These are phyloP conservation scores for Matsumyia berberina DNA, from an alignment of 2,888 invertebrate species.

Conservation along the genomic window DNA sequence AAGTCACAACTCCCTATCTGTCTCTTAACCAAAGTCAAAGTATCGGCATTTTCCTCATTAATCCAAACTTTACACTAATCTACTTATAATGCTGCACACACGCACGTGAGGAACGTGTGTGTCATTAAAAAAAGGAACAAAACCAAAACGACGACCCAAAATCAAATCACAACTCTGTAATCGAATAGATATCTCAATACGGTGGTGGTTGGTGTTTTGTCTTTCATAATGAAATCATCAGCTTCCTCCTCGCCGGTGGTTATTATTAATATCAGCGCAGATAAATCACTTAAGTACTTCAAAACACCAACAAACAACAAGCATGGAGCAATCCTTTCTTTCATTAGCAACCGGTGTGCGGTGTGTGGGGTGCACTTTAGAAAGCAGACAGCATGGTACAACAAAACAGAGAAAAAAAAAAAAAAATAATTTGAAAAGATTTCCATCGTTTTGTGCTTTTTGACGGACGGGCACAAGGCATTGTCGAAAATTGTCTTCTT, in stretches of 20 bases:
- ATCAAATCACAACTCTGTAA: slow-evolving; percentile 34
- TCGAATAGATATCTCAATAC: slow-evolving; percentile 39
- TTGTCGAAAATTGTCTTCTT: slow-evolving; percentile 57
- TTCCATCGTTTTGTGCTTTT: slow-evolving; percentile 54
- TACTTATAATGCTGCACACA: slow-evolving; percentile 49
- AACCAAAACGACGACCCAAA: neutral
- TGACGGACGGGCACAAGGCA: slow-evolving; percentile 10
- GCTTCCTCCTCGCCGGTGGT: slow-evolving; percentile 50
- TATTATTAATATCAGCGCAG: slow-evolving; percentile 66
- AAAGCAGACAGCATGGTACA: slow-evolving; percentile 27
- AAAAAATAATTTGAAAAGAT: slow-evolving; percentile 24
- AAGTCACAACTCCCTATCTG: neutral
- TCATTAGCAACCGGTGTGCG: slow-evolving; percentile 42
- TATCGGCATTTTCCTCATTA: slow-evolving; percentile 8
- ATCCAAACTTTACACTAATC: slow-evolving; percentile 46
- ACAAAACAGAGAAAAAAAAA: slow-evolving; percentile 28
- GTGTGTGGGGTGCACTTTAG: slow-evolving; percentile 36
- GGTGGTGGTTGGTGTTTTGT: slow-evolving; percentile 35
- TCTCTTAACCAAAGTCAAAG: neutral
- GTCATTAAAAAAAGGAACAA: slow-evolving; percentile 30
- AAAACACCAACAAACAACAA: slow-evolving; percentile 49
- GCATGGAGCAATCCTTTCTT: slow-evolving; percentile 55
- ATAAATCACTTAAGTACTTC: slow-evolving; percentile 74
- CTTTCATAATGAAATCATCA: slow-evolving; percentile 63
- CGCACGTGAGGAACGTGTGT: slow-evolving; percentile 6